A percentile compares a stretch with the other conserved stretches of the same genome.
Conservation (phyloP, 2,113 vertebrate species). For the Monarcha castaneiventris region DNA sequence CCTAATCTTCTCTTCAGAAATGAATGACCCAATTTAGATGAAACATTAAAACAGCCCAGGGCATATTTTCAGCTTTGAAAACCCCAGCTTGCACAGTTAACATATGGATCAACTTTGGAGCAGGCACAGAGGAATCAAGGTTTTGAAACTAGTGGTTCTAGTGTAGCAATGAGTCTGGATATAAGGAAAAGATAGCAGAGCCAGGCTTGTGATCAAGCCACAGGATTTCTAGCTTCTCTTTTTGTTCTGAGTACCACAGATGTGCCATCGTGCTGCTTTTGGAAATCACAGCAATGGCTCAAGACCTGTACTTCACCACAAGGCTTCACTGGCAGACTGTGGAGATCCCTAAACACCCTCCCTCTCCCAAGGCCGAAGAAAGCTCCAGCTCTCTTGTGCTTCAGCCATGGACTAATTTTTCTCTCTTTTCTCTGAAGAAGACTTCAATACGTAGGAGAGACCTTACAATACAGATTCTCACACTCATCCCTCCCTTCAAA, state of each 20-base stretch:
- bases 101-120: not conserved
- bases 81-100: slow-evolving; percentile 24
- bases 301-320: not conserved
- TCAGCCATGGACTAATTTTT: not conserved
- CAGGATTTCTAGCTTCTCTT: not conserved
- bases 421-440: not conserved
- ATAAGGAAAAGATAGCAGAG: not conserved
- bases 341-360: not conserved
- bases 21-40: slow-evolving; percentile 53
- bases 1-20: slow-evolving; percentile 43
- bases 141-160: not conserved
- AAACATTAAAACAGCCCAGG: slow-evolving; percentile 55
- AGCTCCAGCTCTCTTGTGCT: not conserved
- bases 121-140: not conserved
- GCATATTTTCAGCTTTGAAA: slow-evolving; percentile 46
- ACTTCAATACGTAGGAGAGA: not conserved
- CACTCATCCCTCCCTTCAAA: not conserved
- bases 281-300: not conserved
- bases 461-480: not conserved
- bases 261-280: not conserved
- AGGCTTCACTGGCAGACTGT: not conserved
- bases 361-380: not conserved
- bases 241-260: not conserved
- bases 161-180: not conserved
- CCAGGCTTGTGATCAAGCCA: not conserved